Evolutionary conservation across 2,888 invertebrate genomes (phyloP), one percentile per base, ranked within the genome.

Genomic region (Dyspetes luteomarginatus): DNA sequence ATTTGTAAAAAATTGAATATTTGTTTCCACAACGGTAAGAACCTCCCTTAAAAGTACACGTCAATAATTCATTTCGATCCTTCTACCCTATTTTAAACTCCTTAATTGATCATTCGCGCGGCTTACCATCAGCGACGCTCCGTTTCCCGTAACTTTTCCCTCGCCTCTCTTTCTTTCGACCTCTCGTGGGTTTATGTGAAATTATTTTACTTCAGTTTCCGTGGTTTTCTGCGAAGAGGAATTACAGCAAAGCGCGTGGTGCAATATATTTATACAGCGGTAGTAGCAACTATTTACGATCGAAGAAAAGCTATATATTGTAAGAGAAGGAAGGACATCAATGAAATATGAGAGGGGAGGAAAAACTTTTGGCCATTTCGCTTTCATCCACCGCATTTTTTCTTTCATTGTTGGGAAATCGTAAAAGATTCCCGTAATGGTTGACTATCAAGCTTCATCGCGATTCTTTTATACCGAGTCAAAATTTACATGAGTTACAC

Each of bases 51-150:
- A 28, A 24, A 48, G n/a, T 12, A 30, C 7, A 65, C 55, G 36
- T 24, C 48, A 48, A 78, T 78, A 78, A 78, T 74, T 64, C 68
- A 62, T 68, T 55, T 41, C 50, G n/a, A 43, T 56, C 52, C 64
- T 52, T 55, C 24, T 1, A 17, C 28, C 56, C 22, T 7, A 26
- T 36, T 67, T 60, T 55, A 24, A 45, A 48, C 30, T 24, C 30
- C 15, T 17, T 28, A 67, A 76, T 71, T 26, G 58, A 60, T 67
- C 36, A 41, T 67, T 67, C 41, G 36, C 55, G 43, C 65, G 65
- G 52, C 30, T 41, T n/a, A n/a, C n/a, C n/a, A 52, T 17, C 41
- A 45, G 36, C 48, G 36, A 43, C 50, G 48, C 22, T 19, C n/a
- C 52, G 28, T 26, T 52, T 58, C 7, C 48, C 45, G 45, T 17